Evolutionary conservation across 1,140 invertebrate genomes (phyloP), one percentile per base, ranked within the genome.

Genomic region (Holotrichia oblita): DNA sequence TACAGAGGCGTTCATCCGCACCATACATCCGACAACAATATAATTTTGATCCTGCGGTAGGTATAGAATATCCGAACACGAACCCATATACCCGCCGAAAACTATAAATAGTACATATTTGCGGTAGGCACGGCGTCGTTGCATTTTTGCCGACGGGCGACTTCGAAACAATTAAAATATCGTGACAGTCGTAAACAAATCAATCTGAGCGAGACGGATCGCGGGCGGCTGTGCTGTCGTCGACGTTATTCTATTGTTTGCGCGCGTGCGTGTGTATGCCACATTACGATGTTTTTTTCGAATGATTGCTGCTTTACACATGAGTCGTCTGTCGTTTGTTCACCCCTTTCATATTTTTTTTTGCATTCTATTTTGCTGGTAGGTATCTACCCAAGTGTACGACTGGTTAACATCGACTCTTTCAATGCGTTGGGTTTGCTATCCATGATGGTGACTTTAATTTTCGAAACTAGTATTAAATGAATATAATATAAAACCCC

Each of bases 111-210:
- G 61, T 22, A 6, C 7, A 27, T 22, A 27, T 69, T 24, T 34
- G 22, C 61, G 61, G 27, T 34, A n/a, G 59, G 20, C 44, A 34
- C 14, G 48, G 61, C 61, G 61, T 69, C 61, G 61, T 9, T 24
- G 27, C 22, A 34, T 24, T 34, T 69, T 34, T 34, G 10, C 61
- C 61, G 22, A 9, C 12, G 10, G 61, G 61, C 61, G 61, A 69
- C 61, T 69, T 69, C 61, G 61, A 24, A 55, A 69, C 61, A 69
- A 69, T 69, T 69, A 69, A 69, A 69, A 69, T 24, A 20, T 69
- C 61, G 61, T 69, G 61, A 10, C 22, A 24, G 61, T 69, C 61
- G 61, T 69, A 69, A 69, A 69, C 61, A 69, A 69, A 69, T 69
- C 61, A 69, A 69, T 69, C 61, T 27, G 22, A 69, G 6, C 61